These are phyloP conservation scores for Anthophora plumipes DNA, from an alignment of 2,888 invertebrate genomes.

Conservation along the genomic window DNA sequence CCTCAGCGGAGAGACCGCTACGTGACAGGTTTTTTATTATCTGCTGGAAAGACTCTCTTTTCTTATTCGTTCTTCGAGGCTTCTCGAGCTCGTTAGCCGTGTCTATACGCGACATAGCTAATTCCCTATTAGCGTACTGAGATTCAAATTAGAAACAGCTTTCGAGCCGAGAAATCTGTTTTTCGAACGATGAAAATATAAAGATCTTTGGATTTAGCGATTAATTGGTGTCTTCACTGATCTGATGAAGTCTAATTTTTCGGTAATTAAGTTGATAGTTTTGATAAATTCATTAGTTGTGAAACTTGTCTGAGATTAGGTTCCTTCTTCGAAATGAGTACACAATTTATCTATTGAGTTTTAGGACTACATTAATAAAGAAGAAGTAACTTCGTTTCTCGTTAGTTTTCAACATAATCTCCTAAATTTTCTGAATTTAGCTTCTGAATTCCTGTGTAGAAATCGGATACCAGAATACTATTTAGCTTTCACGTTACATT, in stretches of 20 bases:
- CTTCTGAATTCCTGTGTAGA: constrained; percentile 7
- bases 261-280: background rate
- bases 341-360: too few relatives aligned
- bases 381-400: too few relatives aligned
- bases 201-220: background rate
- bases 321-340: too few relatives aligned
- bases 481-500: constrained; percentile 9
- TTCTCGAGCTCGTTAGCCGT: constrained; percentile 65
- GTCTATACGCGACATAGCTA: constrained; percentile 63
- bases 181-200: constrained; percentile 9
- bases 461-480: background rate
- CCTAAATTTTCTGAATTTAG: too few relatives aligned
- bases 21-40: constrained; percentile 86
- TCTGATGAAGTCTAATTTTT: background rate
- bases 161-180: background rate
- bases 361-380: too few relatives aligned
- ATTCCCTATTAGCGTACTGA: constrained; percentile 58
- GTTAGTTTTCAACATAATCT: too few relatives aligned
- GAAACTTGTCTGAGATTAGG: too few relatives aligned
- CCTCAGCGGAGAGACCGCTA: constrained; percentile 78
- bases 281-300: background rate
- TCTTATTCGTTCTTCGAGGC: constrained; percentile 59
- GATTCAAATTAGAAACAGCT: constrained; percentile 36
- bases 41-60: constrained; percentile 75
- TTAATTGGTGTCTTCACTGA: background rate